phyloP scores from a whole-genome alignment of 2,888 invertebrate species.

The Drosophila peninsularis region DNA sequence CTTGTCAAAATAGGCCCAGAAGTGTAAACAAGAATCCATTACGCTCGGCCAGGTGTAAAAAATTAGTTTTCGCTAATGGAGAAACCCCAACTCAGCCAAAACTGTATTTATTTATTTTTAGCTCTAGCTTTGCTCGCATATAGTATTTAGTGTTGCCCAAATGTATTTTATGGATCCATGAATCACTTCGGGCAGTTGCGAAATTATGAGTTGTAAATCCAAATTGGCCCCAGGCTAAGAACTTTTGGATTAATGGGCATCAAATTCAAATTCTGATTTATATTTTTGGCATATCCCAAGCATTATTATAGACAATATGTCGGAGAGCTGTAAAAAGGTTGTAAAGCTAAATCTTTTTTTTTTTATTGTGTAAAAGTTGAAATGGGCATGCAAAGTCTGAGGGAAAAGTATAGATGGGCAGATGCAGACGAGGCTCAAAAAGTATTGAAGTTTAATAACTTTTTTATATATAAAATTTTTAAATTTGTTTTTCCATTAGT shows the following conservation, averaged over 20 bases:
- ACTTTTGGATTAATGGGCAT: background rate
- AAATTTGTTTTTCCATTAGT: too few species aligned
- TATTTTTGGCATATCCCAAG: background rate
- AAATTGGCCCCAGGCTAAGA: background rate
- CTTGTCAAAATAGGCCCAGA: constrained; percentile 13
- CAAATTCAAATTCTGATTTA: background rate
- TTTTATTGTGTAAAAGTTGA: too few species aligned
- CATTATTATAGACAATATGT: background rate
- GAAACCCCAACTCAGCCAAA: background rate
- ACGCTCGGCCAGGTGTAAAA: constrained; percentile 8
- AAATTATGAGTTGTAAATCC: constrained; percentile 4
- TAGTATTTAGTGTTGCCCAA: constrained; percentile 1
- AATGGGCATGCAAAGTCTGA: too few species aligned
- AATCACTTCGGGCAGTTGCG: background rate
- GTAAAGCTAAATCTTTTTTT: background rate
- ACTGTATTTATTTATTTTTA: background rate
- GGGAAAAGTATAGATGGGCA: too few species aligned
- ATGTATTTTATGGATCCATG: constrained; percentile 1
- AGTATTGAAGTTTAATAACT: too few species aligned
- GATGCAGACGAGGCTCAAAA: too few species aligned
- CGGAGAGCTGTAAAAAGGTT: background rate
- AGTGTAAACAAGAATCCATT: constrained; percentile 9
- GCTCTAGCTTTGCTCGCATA: background rate
- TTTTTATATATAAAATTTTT: too few species aligned
- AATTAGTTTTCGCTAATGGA: constrained; percentile 1